These are phyloP conservation scores for Thrips palmi DNA, from an alignment of 1,140 invertebrate species.

Conservation along the genomic window DNA sequence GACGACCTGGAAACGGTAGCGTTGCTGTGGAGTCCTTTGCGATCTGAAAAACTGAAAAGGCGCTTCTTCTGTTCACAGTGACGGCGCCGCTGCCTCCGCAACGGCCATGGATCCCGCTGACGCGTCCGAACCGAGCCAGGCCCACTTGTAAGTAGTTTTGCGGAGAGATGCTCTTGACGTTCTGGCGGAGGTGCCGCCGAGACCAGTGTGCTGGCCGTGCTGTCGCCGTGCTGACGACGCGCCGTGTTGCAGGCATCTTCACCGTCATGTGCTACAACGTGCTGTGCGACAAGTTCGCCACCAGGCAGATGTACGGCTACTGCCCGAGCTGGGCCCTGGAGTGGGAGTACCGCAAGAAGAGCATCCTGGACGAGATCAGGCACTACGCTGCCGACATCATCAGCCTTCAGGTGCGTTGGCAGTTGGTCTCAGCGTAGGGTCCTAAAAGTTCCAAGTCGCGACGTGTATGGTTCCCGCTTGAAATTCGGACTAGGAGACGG, in stretches of 20 bases:
- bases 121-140: conserved; percentile 63
- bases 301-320: conserved; percentile 92
- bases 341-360: conserved; percentile 96
- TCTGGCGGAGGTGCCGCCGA: conserved; percentile 3
- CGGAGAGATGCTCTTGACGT: too few species aligned
- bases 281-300: conserved; percentile 96
- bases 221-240: too few species aligned
- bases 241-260: conserved; percentile 59
- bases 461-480: too few species aligned
- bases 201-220: not conserved
- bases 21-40: too few species aligned
- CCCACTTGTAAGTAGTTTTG: conserved; percentile 59
- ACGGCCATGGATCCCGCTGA: conserved; percentile 82
- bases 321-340: conserved; percentile 93
- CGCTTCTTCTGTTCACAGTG: conserved; percentile 54
- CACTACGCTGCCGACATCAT: conserved; percentile 97
- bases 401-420: conserved; percentile 53
- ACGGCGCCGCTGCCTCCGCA: conserved; percentile 72
- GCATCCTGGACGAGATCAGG: conserved; percentile 91
- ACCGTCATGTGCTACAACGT: conserved; percentile 99
- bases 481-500: too few species aligned
- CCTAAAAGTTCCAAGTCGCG: too few species aligned
- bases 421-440: too few species aligned
- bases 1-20: too few species aligned
- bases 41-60: too few species aligned